Base-by-base conservation (phyloP, 2,797 vertebrate species). In the Chelidonichthys spinosus region DNA sequence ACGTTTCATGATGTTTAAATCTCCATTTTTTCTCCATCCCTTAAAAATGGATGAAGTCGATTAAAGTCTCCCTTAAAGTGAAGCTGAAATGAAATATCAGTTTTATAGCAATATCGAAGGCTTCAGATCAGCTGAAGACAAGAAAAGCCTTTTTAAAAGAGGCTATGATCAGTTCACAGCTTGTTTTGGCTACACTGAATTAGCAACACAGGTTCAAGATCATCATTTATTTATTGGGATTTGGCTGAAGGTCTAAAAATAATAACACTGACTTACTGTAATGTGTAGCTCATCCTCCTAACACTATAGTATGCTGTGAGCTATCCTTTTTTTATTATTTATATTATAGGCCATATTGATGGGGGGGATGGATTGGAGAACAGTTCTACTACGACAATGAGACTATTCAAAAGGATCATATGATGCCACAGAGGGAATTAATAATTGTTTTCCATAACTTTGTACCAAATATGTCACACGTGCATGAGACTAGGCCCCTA, bases 371-470 rank as follows among this genome's bases (percentile, higher is more conserved):
- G 33, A 55, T 42, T 36, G 5, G 6, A 13, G n/a, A 18, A 7
- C 11, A 1, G 7, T 17, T 49, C 49, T 36, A 3, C 14, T 55
- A 42, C 56, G 17, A 36, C 32, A 37, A 42, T 50, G 17, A 50
- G 37, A 7, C 11, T 7, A 25, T 42, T 37, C 6, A 32, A 46
- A 62, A 64, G 4, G 13, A 46, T 61, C 17, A 14, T 37, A 4
- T 35, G 14, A 53, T 10, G 9, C 15, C 37, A 35, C 7, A 7
- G 14, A 59, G 0, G 36, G 2, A 43, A 50, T 77, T 4, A 53
- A 62, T 50, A 17, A 14, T 44, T 63, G 2, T 46, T 62, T 76
- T 68, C 52, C 13, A 60, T 14, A 33, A 56, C 17, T 42, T 47
- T 50, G 14, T 11, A 32, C 2, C 6, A 17, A 54, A 39, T 14